Percentiles rank a stretch among this genome's conserved stretches.
phyloP scores from a whole-genome alignment of 2,797 vertebrate species.

The Melopsittacus undulatus region DNA sequence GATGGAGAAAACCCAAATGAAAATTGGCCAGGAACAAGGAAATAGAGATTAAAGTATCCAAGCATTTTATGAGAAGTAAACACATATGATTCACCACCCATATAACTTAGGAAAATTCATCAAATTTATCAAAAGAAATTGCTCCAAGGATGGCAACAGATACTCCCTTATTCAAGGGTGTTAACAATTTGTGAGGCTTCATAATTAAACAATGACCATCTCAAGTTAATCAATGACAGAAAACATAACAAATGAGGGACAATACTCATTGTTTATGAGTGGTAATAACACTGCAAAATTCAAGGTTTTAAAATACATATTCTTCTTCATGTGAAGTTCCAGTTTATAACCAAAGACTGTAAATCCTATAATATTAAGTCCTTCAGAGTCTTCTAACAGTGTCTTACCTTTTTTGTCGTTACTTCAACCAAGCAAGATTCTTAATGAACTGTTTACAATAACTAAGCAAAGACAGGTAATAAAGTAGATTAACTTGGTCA shows the following conservation, averaged over 20 bases:
- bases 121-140: not conserved
- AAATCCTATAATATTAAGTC: not conserved
- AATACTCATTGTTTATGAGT: not conserved
- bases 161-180: not conserved
- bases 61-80: not conserved
- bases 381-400: not conserved
- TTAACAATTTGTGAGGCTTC: not conserved
- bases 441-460: not conserved
- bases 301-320: not conserved
- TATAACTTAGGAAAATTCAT: not conserved
- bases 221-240: not conserved
- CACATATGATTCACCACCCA: not conserved
- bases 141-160: not conserved
- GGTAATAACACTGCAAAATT: not conserved
- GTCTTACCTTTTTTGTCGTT: not conserved
- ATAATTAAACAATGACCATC: not conserved
- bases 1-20: not conserved
- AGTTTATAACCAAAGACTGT: not conserved
- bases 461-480: not conserved
- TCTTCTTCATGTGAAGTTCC: accelerated
- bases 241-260: not conserved
- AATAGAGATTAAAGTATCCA: not conserved
- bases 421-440: not conserved
- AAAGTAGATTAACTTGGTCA: not conserved
- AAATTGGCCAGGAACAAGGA: not conserved